Evolutionary conservation across 2,797 vertebrate genomes (phyloP), one percentile per base, ranked within the genome.

Genomic region (Sparus aurata): DNA sequence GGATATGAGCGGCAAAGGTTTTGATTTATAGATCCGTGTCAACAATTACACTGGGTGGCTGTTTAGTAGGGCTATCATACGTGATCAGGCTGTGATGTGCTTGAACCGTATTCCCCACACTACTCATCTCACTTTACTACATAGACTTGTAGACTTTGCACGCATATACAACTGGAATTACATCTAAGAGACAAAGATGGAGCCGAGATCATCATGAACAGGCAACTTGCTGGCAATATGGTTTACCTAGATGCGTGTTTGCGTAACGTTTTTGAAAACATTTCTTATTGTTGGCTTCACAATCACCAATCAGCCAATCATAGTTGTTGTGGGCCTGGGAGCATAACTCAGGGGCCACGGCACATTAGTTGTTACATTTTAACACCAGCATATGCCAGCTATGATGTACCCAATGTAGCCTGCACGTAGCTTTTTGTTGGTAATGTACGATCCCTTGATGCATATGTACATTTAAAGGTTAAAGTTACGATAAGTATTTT

Each of bases 1-100:
- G 17, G 38, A 54, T 45, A 20, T 0, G 1, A 20, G 12, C 30
- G 50, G 30, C 2, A 12, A n/a, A 16, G 53, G 16, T 54, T 75
- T 22, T 49, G 20, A 63, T 70, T 81, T 58, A 76, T 67, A 52
- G 46, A 58, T 73, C 13, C 23, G 12, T 12, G 6, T 45, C 62
- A 75, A 23, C 25, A 18, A 54, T 3, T 63, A 30, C 49, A 54
- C 17, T 20, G 13, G 23, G 65, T 18, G 38, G 69, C 59, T 45
- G 20, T 16, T 38, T 9, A 38, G 34, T 38, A 38, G 34, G 34
- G 34, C 34, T 38, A 25, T 69, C 25, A 55, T 12, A 34, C 16
- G 0, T 55, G 50, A 69, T 62, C 22, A 43, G 34, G 47, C 57
- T 6, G 6, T 27, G 41, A 4, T 63, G 7, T 46, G 22, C 57